Percentiles rank a stretch among this genome's conserved stretches.
These are phyloP conservation scores for Omphaloscelis lunosa DNA, from an alignment of 2,888 invertebrate genomes.

Conservation along the genomic window DNA sequence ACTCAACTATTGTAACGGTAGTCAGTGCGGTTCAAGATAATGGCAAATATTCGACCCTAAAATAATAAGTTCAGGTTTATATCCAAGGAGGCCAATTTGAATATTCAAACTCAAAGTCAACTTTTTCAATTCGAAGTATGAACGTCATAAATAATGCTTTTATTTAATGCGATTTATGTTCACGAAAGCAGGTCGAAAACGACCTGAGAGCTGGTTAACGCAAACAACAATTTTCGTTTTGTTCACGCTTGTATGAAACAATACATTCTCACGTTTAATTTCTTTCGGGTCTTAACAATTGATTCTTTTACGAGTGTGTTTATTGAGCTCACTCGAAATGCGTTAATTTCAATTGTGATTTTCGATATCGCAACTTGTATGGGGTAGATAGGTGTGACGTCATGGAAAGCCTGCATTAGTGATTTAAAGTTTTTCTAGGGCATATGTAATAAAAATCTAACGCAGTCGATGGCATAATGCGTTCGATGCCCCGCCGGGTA, in stretches of 20 bases:
- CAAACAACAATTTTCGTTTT: conserved; percentile 87
- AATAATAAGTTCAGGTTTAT: conserved; percentile 73
- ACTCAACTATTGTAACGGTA: conserved; percentile 33
- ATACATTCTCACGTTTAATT: conserved; percentile 91
- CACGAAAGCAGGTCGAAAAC: conserved; percentile 89
- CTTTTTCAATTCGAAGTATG: conserved; percentile 82
- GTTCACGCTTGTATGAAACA: conserved; percentile 89
- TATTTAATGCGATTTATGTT: conserved; percentile 88
- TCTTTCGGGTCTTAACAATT: conserved; percentile 88
- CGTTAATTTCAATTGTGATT: conserved; percentile 85
- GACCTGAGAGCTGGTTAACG: conserved; percentile 89
- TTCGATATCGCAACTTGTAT: conserved; percentile 71
- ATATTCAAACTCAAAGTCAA: conserved; percentile 73
- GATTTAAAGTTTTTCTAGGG: conserved; percentile 58
- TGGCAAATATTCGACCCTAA: conserved; percentile 65
- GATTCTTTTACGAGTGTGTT: conserved; percentile 90
- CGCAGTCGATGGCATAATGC: conserved; percentile 74
- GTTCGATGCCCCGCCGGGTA: conserved; percentile 75
- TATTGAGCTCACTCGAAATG: conserved; percentile 88
- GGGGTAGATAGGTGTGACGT: conserved; percentile 58
- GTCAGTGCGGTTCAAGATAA: conserved; percentile 37
- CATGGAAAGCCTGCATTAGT: conserved; percentile 35
- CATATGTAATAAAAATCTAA: conserved; percentile 67
- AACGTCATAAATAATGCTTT: conserved; percentile 85
- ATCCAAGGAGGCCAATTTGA: conserved; percentile 72